These are phyloP conservation scores for Yponomeuta evonymella DNA, from an alignment of 2,888 invertebrate genomes.

Conservation along the genomic window DNA sequence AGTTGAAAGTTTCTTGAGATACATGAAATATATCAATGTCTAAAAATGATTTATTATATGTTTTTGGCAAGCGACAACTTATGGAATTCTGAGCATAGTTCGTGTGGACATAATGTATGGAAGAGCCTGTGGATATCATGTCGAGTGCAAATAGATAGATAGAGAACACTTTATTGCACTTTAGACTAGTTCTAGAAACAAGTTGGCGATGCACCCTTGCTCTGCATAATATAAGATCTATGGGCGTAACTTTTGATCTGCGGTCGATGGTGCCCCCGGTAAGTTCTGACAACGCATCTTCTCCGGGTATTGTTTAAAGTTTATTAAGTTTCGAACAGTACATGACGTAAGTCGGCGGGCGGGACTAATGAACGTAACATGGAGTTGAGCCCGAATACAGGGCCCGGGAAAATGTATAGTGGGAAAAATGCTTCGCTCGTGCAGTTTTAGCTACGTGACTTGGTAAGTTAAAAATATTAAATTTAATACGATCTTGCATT, in stretches of 20 bases:
- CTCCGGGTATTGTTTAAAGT: conserved; percentile 66
- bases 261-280: background rate
- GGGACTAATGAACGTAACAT: conserved; percentile 45
- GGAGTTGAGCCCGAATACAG: background rate
- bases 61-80: no score
- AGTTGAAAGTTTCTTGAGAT: no score
- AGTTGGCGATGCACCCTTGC: conserved; percentile 16
- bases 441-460: no score
- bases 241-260: background rate
- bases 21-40: no score
- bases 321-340: conserved; percentile 66
- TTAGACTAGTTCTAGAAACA: background rate
- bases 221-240: background rate
- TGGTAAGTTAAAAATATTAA: no score
- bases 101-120: no score
- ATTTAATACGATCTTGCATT: no score
- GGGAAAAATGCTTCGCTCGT: no score
- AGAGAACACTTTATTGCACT: background rate
- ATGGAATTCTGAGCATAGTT: no score
- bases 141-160: no score
- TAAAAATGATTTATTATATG: no score
- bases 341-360: conserved; percentile 60
- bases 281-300: conserved; percentile 71
- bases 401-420: background rate
- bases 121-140: no score